phyloP scores from a whole-genome alignment of 2,888 invertebrate genomes.

The Laothoe populi region DNA sequence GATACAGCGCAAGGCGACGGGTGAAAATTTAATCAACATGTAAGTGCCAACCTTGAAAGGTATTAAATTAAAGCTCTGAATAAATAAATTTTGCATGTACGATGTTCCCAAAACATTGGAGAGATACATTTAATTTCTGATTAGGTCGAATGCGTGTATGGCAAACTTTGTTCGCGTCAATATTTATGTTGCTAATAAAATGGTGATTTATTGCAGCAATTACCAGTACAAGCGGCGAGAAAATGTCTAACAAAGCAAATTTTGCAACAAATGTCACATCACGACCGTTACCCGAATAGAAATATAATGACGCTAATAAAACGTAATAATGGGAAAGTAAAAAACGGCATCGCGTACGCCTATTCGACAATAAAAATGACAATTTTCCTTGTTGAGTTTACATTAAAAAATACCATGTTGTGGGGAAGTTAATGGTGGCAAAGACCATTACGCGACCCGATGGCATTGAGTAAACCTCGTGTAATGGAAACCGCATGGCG shows the following conservation, averaged over 20 bases:
- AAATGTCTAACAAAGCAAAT: conserved; percentile 39
- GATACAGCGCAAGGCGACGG: conserved; percentile 24
- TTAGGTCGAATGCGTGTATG: conserved; percentile 6
- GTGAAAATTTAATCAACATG: conserved; percentile 29
- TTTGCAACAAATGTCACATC: conserved; percentile 48
- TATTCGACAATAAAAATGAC: conserved; percentile 70
- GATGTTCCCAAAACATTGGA: conserved; percentile 16
- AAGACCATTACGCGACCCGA: conserved; percentile 71
- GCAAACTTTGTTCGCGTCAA: conserved; percentile 25
- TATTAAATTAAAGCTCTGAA: conserved; percentile 21
- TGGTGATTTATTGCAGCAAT: conserved; percentile 38
- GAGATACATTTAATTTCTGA: conserved; percentile 12
- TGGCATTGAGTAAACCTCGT: conserved; percentile 71
- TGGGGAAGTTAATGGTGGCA: conserved; percentile 72
- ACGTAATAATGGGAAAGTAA: conserved; percentile 62
- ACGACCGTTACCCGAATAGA: conserved; percentile 54
- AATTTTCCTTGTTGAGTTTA: conserved; percentile 71
- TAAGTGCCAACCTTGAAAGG: conserved; percentile 25
- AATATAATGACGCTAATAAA: conserved; percentile 74
- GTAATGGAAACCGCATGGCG: conserved; percentile 73
- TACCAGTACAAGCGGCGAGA: conserved; percentile 34
- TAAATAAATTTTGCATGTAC: conserved; percentile 22
- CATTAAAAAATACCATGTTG: conserved; percentile 69
- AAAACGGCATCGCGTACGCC: conserved; percentile 62
- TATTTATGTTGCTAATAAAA: conserved; percentile 32